Base-by-base conservation (phyloP, 2,888 invertebrate genomes). In the Pristionchus mayeri region DNA sequence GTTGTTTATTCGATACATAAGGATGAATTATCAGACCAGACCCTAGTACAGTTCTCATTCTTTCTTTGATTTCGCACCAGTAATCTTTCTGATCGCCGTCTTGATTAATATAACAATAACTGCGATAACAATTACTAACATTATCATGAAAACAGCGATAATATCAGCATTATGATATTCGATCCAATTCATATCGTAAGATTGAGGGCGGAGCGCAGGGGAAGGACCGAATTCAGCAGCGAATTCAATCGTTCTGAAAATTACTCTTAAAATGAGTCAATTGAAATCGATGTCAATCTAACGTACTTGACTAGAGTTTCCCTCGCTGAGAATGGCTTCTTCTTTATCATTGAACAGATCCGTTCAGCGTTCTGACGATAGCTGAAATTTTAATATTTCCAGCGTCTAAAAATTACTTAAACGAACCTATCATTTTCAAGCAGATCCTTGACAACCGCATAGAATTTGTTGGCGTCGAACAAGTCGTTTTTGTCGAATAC, bases 371-470 rank as follows among this genome's bases (percentile, higher is more conserved):
- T n/a, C 40, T 71, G 40, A 0, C 40, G n/a, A 44, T 71, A 71
- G 21, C 71, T 71, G 71, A 18, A 40, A 67, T 54, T 3, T 13
- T 9, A 54, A 54, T 18, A 16, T 54, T 13, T 21, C 16, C 21
- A 54, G 16, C 13, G 21, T 21, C 7, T 54, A 18, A 21, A n/a
- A 54, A 54, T 54, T 13, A 4, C 4, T 54, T 54, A 44, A 13
- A 44, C 44, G 3, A n/a, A 71, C 71, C 71, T 71, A n/a, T 71
- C 71, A 71, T 71, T 71, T 24, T 71, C 71, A n/a, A 71, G 40
- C 71, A 71, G 18, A 71, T 71, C 71, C 24, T 71, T 71, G 18
- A 71, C 71, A 6, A 40, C 71, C 2, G 40, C 24, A 13, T 71
- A 24, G 11, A 71, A 18, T 11, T 71, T 71, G 2, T 37, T 11